A percentile compares a stretch with the other conserved stretches of the same genome.
These are phyloP conservation scores for Tadarida brasiliensis DNA, from an alignment of 2,797 vertebrate genomes.

Conservation along the genomic window DNA sequence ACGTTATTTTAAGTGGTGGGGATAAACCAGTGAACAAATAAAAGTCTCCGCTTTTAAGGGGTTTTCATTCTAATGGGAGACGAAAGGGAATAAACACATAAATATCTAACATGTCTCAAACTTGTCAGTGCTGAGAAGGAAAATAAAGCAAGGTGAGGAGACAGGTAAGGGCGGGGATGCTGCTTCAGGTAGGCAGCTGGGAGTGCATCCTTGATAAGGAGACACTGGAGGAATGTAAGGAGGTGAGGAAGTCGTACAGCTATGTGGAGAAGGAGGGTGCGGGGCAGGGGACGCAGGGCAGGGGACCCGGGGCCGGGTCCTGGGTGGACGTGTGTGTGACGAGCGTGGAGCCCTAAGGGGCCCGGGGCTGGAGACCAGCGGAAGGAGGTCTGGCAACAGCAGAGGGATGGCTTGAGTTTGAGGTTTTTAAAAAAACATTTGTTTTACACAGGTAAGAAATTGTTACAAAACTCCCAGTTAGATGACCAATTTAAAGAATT, in stretches of 20 bases:
- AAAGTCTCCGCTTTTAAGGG: not conserved
- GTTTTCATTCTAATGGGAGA: not conserved
- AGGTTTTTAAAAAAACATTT: not conserved
- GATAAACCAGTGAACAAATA: not conserved
- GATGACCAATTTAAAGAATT: not conserved
- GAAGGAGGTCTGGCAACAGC: not conserved
- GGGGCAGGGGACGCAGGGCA: not conserved
- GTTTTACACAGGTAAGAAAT: not conserved
- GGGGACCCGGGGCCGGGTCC: too few relatives aligned
- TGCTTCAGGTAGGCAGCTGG: not conserved
- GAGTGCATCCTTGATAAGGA: too few relatives aligned
- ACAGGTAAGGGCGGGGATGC: accelerated
- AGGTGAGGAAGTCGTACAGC: not conserved
- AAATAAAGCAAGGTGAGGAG: not conserved
- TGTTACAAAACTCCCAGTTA: not conserved
- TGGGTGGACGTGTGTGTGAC: accelerated
- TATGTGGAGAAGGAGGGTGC: not conserved
- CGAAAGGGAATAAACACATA: not conserved
- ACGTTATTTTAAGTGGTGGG: not conserved
- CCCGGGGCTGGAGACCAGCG: not conserved
- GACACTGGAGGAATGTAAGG: not conserved
- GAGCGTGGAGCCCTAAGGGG: accelerated
- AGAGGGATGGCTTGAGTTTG: not conserved
- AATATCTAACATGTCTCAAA: accelerated
- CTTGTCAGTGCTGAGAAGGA: not conserved